Evolutionary conservation across 2,888 invertebrate genomes (phyloP).

Genomic region (Sabatieria punctata): DNA sequence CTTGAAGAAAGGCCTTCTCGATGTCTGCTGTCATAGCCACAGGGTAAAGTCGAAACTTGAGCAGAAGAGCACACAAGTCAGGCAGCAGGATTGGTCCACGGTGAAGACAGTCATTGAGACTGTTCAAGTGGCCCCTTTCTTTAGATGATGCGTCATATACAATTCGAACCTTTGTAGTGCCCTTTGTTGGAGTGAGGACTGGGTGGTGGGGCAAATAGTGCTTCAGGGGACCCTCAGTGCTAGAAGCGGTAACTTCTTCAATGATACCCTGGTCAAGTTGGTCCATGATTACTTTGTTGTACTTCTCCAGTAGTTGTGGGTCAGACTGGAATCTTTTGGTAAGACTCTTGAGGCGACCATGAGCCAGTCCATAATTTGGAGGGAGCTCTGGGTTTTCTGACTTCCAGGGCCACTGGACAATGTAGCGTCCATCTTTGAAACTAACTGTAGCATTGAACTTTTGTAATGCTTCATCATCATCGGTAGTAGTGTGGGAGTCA

Average conservation of each 20-base stretch:
- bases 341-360: slow-evolving; percentile 1
- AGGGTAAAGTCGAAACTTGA: slow-evolving; percentile 5
- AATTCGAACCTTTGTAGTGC: slow-evolving; percentile 17
- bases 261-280: slow-evolving; percentile 7
- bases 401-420: slow-evolving; percentile 5
- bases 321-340: neutral
- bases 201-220: slow-evolving; percentile 15
- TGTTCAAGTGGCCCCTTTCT: neutral
- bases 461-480: neutral
- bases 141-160: slow-evolving; percentile 18
- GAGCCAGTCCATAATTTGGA: neutral
- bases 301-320: neutral
- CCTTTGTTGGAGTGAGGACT: slow-evolving; percentile 9
- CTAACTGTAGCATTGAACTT: neutral
- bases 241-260: neutral
- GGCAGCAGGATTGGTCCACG: slow-evolving; percentile 11
- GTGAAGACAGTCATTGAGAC: slow-evolving; percentile 12
- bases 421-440: slow-evolving; percentile 2
- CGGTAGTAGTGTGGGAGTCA: neutral
- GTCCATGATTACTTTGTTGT: neutral
- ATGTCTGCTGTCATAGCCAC: slow-evolving; percentile 10
- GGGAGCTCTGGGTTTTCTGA: neutral
- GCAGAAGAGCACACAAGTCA: slow-evolving; percentile 8
- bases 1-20: slow-evolving; percentile 12
- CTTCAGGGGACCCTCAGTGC: neutral